These are phyloP conservation scores for Anser brachyrhynchus DNA, from an alignment of 2,113 vertebrate genomes.

Conservation along the genomic window DNA sequence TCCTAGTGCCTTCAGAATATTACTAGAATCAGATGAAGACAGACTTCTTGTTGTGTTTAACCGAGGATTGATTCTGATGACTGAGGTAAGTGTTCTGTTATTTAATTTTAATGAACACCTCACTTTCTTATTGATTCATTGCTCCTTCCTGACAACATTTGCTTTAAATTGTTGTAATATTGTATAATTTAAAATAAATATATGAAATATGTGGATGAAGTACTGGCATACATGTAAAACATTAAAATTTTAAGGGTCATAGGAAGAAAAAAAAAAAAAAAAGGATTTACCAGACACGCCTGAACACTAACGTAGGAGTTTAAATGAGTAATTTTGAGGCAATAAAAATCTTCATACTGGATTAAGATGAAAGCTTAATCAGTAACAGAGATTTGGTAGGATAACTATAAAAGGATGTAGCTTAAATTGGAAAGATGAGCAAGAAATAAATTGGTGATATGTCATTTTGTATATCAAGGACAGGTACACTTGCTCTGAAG, in stretches of 20 bases:
- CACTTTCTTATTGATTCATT: neutral
- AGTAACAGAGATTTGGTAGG: neutral
- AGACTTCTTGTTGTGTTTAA: slow-evolving; percentile 97
- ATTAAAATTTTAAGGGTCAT: neutral
- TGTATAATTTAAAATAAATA: neutral
- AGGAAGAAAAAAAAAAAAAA: neutral
- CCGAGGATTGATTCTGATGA: slow-evolving; percentile 97
- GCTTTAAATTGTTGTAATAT: neutral
- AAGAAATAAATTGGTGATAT: neutral
- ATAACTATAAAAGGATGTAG: neutral
- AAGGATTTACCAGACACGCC: neutral
- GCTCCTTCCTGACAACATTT: neutral
- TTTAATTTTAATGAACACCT: neutral
- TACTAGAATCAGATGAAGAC: slow-evolving; percentile 98
- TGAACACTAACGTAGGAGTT: neutral
- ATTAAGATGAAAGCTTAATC: neutral
- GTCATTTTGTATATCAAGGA: neutral
- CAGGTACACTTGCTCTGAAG: neutral
- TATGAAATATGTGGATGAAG: neutral
- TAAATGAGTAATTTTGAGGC: neutral
- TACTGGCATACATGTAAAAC: neutral
- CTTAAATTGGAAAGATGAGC: neutral
- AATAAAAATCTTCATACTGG: neutral
- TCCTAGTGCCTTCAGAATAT: slow-evolving; percentile 97
- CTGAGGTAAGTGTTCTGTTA: slow-evolving; percentile 83